Conservation (phyloP, 1,140 invertebrate species). For the Chionoecetes opilio region DNA sequence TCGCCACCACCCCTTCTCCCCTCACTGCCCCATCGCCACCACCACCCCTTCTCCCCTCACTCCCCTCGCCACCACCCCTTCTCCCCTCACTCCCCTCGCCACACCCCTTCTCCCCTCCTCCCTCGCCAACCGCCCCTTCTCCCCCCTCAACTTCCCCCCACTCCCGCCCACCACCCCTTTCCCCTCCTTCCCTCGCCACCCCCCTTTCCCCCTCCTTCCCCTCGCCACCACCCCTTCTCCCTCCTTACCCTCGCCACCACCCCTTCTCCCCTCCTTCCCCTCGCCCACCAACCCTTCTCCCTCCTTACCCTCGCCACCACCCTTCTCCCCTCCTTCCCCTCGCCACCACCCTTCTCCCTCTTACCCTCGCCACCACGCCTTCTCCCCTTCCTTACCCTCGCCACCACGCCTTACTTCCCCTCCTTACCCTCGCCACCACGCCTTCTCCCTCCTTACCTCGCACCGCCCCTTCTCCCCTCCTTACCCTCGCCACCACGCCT, state of each 20-base stretch:
- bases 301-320: not conserved
- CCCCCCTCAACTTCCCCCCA: too few relatives aligned
- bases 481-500: too few relatives aligned
- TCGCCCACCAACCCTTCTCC: not conserved
- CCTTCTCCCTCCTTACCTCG: too few relatives aligned
- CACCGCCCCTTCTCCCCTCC: too few relatives aligned
- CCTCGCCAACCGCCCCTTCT: not conserved
- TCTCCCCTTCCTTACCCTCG: not conserved
- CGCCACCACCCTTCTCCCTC: not conserved
- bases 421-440: too few relatives aligned
- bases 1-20: not conserved
- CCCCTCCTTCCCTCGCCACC: not conserved
- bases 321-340: too few relatives aligned
- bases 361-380: not conserved
- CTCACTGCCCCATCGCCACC: too few relatives aligned
- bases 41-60: too few relatives aligned
- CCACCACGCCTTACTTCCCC: too few relatives aligned
- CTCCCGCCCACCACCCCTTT: not conserved
- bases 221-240: too few relatives aligned
- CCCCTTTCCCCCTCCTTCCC: conserved; percentile 1
- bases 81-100: not conserved
- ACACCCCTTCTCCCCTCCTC: not conserved
- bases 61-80: not conserved
- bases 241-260: not conserved
- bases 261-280: not conserved